Evolutionary conservation across 2,888 invertebrate species (phyloP).

Genomic region (Candidula unifasciata): DNA sequence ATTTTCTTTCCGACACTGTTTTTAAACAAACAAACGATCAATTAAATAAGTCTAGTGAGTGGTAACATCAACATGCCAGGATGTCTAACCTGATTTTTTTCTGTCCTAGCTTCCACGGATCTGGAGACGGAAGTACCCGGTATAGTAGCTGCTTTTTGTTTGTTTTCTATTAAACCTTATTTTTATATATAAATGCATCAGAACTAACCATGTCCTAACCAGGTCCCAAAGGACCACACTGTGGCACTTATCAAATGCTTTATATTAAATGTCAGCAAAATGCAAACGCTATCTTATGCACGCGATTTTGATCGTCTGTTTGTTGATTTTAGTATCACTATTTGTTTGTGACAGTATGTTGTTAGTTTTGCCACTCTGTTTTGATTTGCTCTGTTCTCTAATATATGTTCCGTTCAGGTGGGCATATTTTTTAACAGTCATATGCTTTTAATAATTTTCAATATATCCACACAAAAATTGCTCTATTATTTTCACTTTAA

Average conservation of each 20-base stretch:
- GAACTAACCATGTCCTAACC: background rate
- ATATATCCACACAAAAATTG: too few relatives aligned
- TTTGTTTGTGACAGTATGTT: too few relatives aligned
- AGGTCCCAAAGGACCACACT: background rate
- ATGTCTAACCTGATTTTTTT: background rate
- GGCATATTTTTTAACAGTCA: too few relatives aligned
- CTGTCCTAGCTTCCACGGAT: slow-evolving; percentile 51
- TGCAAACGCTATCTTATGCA: background rate
- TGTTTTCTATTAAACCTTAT: background rate
- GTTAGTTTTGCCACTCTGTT: too few relatives aligned
- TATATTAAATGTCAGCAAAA: background rate
- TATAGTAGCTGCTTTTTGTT: slow-evolving; percentile 33
- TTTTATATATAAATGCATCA: background rate
- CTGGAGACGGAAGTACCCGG: slow-evolving; percentile 53
- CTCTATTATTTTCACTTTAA: too few relatives aligned
- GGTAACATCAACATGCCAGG: too few relatives aligned
- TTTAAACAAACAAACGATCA: too few relatives aligned
- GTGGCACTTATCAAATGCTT: background rate
- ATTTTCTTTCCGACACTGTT: too few relatives aligned
- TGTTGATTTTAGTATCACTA: background rate
- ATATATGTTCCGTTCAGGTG: too few relatives aligned
- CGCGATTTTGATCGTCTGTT: background rate
- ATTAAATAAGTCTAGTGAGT: too few relatives aligned
- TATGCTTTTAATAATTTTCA: too few relatives aligned
- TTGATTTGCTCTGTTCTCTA: too few relatives aligned